These are phyloP conservation scores for Erpornis zantholeuca DNA, from an alignment of 2,113 vertebrate genomes.

Conservation along the genomic window DNA sequence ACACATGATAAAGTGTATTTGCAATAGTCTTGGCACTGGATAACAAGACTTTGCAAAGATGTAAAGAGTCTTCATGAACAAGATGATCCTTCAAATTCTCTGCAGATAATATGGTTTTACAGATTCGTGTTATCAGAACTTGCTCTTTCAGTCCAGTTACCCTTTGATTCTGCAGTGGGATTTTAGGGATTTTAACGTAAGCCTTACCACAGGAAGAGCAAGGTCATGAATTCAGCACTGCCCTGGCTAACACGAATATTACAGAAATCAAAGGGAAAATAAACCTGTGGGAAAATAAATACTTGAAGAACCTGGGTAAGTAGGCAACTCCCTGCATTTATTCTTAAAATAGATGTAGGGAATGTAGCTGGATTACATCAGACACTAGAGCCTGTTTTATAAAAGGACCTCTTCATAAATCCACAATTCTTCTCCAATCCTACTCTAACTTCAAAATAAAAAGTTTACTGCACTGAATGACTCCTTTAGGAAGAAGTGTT, in stretches of 20 bases:
- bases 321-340: neutral
- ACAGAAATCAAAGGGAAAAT: neutral
- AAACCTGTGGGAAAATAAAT: neutral
- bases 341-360: neutral
- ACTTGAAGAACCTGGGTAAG: neutral
- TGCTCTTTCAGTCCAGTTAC: neutral
- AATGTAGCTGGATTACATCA: neutral
- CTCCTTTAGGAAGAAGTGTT: neutral
- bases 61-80: neutral
- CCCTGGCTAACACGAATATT: neutral
- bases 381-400: neutral
- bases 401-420: neutral
- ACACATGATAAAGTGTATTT: neutral
- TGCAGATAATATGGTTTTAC: neutral
- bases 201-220: neutral
- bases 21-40: neutral
- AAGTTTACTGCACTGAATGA: neutral
- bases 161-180: neutral
- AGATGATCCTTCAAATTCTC: neutral
- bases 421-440: neutral
- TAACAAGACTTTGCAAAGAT: neutral
- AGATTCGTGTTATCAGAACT: neutral
- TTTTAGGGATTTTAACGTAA: slow-evolving; percentile 14
- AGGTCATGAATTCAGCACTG: neutral
- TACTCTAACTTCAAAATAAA: neutral